Percentiles rank a stretch among this genome's conserved stretches.
Conservation (phyloP, 2,888 invertebrate species). For the Drosophila mercatorum region DNA sequence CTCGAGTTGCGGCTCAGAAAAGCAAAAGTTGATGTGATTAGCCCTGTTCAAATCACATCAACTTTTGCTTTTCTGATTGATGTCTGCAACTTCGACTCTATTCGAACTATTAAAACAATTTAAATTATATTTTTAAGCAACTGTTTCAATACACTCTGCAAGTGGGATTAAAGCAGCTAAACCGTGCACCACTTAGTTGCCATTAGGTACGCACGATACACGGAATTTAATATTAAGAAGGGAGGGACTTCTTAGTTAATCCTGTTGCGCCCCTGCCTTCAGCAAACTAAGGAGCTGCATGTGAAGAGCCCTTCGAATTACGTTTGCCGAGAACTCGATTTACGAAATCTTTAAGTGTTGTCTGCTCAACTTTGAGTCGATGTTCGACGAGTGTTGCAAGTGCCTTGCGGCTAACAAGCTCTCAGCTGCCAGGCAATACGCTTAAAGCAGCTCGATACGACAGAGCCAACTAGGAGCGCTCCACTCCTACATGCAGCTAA, state of each 20-base stretch:
- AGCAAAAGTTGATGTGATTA: too few relatives aligned
- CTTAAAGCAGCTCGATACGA: constrained; percentile 32
- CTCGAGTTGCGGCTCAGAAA: too few relatives aligned
- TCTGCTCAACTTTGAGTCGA: constrained; percentile 22
- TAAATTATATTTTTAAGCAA: too few relatives aligned
- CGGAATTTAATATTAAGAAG: constrained; percentile 4
- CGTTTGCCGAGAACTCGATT: constrained; percentile 49
- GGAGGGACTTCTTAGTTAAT: neutral
- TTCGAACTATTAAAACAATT: too few relatives aligned
- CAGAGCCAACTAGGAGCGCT: neutral
- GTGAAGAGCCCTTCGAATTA: constrained; percentile 18
- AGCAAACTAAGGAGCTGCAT: constrained; percentile 18
- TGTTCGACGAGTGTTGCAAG: constrained; percentile 27
- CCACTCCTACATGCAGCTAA: neutral
- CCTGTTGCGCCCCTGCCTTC: neutral
- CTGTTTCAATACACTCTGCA: too few relatives aligned
- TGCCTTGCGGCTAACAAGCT: constrained; percentile 29
- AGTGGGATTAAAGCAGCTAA: too few relatives aligned
- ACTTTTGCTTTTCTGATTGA: too few relatives aligned
- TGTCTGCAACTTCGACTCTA: too few relatives aligned
- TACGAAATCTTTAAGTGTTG: constrained; percentile 42
- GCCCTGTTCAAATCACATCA: too few relatives aligned
- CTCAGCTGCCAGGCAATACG: constrained; percentile 42
- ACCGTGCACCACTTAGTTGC: neutral
- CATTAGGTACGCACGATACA: neutral